A percentile compares a stretch with the other conserved stretches of the same genome.
Conservation (phyloP, 2,113 vertebrate genomes). For the Brachypteracias leptosomus region DNA sequence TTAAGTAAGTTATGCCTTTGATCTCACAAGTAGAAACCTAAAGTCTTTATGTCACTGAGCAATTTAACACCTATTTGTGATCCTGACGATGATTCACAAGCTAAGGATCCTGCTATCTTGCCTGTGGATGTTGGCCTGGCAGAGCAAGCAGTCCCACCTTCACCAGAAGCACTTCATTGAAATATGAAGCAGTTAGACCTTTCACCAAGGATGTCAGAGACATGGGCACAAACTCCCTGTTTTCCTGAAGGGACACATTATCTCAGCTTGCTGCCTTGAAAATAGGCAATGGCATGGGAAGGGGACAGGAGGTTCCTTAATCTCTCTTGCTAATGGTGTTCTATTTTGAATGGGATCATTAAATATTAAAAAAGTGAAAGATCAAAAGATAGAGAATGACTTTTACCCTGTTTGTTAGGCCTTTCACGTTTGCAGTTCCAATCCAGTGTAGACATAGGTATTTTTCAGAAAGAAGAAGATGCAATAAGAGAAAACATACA, state of each 20-base stretch:
- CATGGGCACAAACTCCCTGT: neutral
- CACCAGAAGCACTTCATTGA: neutral
- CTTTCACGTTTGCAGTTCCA: constrained; percentile 27
- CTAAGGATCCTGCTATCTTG: neutral
- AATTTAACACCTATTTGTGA: neutral
- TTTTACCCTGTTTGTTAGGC: constrained; percentile 49
- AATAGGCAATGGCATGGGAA: neutral
- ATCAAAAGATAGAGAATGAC: constrained; percentile 40
- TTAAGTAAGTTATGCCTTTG: neutral
- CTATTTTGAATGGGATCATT: constrained; percentile 47
- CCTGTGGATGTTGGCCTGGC: neutral
- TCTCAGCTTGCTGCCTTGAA: neutral
- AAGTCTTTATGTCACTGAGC: neutral
- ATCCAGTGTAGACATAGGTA: neutral
- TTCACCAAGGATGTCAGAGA: neutral
- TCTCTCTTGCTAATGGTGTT: constrained; percentile 45
- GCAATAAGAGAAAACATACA: neutral
- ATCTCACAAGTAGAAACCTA: neutral
- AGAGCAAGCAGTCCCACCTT: neutral
- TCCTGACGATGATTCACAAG: neutral
- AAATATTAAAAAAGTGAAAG: constrained; percentile 58
- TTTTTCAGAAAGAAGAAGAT: neutral
- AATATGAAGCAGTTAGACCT: neutral
- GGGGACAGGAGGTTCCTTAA: neutral
- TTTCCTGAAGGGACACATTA: neutral